phyloP scores from a whole-genome alignment of 2,797 vertebrate genomes.

The Microctenopoma lineatum region DNA sequence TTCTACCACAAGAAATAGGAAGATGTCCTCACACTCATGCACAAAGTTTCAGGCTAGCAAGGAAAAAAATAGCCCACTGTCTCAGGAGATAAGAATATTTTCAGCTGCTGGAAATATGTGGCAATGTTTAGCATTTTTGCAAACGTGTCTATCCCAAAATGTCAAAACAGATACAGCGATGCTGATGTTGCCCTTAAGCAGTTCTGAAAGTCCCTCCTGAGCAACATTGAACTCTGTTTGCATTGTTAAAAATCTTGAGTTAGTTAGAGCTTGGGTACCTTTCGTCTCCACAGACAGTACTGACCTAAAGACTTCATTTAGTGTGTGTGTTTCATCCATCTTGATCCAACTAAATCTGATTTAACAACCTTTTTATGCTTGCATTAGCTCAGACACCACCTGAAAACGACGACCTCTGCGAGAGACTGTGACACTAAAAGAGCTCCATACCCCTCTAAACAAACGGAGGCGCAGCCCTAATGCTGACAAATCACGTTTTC shows the following conservation, averaged over 20 bases:
- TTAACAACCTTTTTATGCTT: too few species aligned
- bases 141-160: neutral
- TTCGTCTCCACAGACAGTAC: too few species aligned
- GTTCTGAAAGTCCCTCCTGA: neutral
- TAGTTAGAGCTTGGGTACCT: too few species aligned
- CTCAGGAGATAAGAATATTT: neutral
- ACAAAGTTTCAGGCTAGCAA: conserved; percentile 25
- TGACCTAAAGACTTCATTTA: neutral
- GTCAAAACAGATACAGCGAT: neutral
- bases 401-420: neutral
- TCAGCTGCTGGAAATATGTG: neutral
- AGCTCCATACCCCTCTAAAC: neutral
- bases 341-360: neutral
- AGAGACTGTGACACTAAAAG: conserved; percentile 6
- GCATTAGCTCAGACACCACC: too few species aligned
- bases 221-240: neutral
- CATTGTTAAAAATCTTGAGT: too few species aligned
- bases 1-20: conserved; percentile 6
- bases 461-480: conserved; percentile 18
- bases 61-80: conserved; percentile 12
- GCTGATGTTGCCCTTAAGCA: neutral
- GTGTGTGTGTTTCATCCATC: neutral
- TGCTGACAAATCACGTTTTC: conserved; percentile 49
- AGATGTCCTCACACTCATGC: conserved; percentile 5
- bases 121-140: neutral